Conservation (phyloP, 2,797 vertebrate genomes). For the Tokudaia tokunoshimensis region DNA sequence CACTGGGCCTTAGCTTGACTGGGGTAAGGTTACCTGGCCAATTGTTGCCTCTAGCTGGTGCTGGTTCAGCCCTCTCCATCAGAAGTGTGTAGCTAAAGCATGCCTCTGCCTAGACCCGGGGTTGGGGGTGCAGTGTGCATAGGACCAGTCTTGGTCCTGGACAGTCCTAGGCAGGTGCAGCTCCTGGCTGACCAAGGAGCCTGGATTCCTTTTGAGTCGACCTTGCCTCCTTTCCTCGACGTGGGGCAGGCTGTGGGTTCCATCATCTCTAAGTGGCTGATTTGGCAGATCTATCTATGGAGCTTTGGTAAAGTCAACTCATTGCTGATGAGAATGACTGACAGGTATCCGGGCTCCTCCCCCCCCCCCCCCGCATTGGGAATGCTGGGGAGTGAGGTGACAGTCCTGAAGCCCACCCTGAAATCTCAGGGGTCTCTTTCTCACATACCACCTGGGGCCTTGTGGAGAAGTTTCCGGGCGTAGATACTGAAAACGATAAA, state of each 20-base stretch:
- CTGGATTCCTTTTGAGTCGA: accelerated
- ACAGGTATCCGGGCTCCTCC: not conserved
- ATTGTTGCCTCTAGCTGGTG: not conserved
- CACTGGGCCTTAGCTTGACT: not conserved
- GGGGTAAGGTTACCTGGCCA: not conserved
- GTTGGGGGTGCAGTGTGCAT: not conserved
- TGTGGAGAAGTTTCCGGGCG: not conserved
- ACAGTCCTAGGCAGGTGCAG: not conserved
- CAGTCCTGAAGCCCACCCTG: not conserved
- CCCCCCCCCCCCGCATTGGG: accelerated
- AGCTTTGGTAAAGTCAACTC: not conserved
- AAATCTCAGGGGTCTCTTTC: not conserved
- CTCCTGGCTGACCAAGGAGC: not conserved
- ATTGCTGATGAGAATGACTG: too few relatives aligned
- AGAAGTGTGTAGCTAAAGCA: not conserved
- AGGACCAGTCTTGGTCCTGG: not conserved
- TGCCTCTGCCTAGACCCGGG: not conserved
- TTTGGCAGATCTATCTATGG: not conserved
- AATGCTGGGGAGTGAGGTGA: not conserved
- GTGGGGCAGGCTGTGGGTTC: accelerated
- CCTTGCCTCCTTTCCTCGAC: not conserved
- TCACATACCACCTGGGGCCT: not conserved
- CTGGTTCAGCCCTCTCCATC: not conserved
- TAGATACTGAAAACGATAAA: not conserved
- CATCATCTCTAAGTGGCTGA: not conserved